Percentiles rank a stretch among this genome's conserved stretches.
Conservation (phyloP, 2,113 vertebrate species). For the Eidolon helvum region DNA sequence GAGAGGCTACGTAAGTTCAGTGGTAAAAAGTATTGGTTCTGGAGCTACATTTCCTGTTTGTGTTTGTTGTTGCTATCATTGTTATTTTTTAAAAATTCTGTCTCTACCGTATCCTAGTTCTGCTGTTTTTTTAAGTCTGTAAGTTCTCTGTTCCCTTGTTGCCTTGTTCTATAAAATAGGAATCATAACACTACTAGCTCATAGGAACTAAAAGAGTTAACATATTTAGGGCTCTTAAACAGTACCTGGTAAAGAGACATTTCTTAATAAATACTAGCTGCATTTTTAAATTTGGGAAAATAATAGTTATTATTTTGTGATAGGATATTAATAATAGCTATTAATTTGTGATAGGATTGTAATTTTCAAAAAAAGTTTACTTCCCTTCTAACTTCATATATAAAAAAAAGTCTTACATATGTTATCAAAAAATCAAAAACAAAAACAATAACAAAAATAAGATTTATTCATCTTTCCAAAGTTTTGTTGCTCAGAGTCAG, state of each 20-base stretch:
- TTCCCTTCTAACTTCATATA: not conserved
- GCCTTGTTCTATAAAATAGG: not conserved
- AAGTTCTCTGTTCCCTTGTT: not conserved
- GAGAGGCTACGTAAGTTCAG: not conserved
- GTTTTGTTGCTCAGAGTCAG: not conserved
- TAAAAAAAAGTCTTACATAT: constrained; percentile 37
- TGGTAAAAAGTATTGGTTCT: not conserved
- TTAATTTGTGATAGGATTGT: not conserved
- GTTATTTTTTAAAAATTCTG: not conserved
- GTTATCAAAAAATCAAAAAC: not conserved
- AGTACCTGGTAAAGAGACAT: not conserved
- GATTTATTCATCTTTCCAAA: constrained; percentile 16
- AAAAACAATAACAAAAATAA: not conserved
- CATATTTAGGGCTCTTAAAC: not conserved
- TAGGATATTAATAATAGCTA: not conserved
- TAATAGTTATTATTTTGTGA: not conserved
- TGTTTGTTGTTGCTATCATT: not conserved
- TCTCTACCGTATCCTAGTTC: not conserved
- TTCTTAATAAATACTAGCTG: not conserved
- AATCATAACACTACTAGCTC: not conserved
- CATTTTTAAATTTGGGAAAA: not conserved
- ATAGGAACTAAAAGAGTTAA: not conserved
- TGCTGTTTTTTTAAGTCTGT: not conserved
- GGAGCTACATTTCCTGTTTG: not conserved
- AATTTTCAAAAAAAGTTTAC: not conserved